Percentiles rank a stretch among this genome's conserved stretches.
These are phyloP conservation scores for Esox masquinongy DNA, from an alignment of 2,797 vertebrate species.

Conservation along the genomic window DNA sequence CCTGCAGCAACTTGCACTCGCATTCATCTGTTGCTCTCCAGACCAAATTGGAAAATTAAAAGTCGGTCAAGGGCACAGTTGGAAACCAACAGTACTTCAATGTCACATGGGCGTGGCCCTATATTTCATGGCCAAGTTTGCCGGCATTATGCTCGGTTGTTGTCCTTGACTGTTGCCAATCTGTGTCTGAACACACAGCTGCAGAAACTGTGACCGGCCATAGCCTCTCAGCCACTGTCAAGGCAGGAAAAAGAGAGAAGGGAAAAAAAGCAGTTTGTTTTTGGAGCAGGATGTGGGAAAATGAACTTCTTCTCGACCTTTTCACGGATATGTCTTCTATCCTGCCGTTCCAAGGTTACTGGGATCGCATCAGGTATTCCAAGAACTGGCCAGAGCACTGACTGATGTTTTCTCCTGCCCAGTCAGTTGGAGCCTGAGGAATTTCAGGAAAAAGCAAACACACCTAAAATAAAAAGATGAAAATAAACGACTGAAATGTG, in stretches of 20 bases:
- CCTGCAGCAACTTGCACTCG: background rate
- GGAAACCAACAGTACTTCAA: background rate
- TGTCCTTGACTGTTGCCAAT: slow-evolving; percentile 57
- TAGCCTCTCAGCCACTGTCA: background rate
- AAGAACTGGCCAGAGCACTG: slow-evolving; percentile 21
- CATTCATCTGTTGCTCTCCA: background rate
- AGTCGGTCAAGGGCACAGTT: background rate
- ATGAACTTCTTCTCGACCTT: slow-evolving; percentile 60
- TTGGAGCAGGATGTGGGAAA: slow-evolving; percentile 66
- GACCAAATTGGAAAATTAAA: no score
- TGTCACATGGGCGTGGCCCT: background rate
- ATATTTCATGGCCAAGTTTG: slow-evolving; percentile 41
- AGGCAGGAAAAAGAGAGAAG: background rate
- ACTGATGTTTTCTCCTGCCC: background rate
- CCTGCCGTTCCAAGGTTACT: slow-evolving; percentile 54
- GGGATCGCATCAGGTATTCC: slow-evolving; percentile 42
- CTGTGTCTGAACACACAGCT: slow-evolving; percentile 59
- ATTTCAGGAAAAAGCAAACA: background rate
- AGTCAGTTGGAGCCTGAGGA: background rate
- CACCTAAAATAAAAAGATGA: background rate
- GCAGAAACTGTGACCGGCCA: slow-evolving; percentile 56
- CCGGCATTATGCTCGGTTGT: slow-evolving; percentile 61
- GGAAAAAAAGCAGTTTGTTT: slow-evolving; percentile 50
- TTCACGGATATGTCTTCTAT: slow-evolving; percentile 64
- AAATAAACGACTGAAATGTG: background rate